These are phyloP conservation scores for Tadarida brasiliensis DNA, from an alignment of 2,797 vertebrate species.

Conservation along the genomic window DNA sequence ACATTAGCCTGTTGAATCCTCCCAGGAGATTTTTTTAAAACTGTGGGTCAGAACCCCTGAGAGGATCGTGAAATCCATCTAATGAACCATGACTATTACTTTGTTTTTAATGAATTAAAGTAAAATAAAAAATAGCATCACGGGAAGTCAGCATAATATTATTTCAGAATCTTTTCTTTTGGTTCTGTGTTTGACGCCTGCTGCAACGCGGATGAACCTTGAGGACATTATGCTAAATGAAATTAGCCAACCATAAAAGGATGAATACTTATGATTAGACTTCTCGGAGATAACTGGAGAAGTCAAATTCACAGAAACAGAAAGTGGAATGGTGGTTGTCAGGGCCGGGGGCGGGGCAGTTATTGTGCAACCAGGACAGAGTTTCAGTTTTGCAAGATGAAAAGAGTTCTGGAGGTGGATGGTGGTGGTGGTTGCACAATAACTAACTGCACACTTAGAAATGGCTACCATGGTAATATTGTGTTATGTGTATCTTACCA, in stretches of 20 bases:
- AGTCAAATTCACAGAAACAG: neutral
- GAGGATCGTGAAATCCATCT: neutral
- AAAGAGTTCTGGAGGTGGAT: neutral
- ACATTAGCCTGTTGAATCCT: neutral
- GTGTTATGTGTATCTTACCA: neutral
- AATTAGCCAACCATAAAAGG: neutral
- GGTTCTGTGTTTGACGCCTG: neutral
- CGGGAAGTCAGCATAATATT: neutral
- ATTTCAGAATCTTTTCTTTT: neutral
- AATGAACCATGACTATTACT: neutral
- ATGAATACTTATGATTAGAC: neutral
- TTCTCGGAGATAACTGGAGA: rapidly evolving
- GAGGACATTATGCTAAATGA: neutral
- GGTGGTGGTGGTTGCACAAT: no score
- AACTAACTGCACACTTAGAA: neutral
- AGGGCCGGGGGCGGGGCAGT: neutral
- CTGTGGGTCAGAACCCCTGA: neutral
- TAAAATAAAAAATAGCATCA: neutral
- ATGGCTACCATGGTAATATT: neutral
- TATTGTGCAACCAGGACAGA: neutral
- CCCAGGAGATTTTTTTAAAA: neutral
- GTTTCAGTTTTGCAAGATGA: neutral
- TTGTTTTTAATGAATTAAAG: neutral
- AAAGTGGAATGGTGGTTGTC: neutral
- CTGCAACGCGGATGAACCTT: neutral